phyloP scores from a whole-genome alignment of 2,113 vertebrate species.

The Pogona vitticeps region DNA sequence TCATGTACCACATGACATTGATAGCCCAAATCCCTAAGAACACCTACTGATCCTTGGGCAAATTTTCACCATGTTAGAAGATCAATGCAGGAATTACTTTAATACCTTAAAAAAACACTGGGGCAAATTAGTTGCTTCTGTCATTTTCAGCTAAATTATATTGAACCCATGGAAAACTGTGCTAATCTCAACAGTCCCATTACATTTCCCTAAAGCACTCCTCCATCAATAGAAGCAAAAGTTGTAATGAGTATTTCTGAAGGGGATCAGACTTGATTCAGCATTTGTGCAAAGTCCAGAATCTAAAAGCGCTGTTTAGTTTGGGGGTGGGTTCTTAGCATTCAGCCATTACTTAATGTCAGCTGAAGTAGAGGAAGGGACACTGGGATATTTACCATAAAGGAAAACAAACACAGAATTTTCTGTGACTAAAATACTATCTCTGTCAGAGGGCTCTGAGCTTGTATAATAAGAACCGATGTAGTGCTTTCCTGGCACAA shows the following conservation, averaged over 20 bases:
- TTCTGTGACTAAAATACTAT: slow-evolving; percentile 48
- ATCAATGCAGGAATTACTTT: neutral
- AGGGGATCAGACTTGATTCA: neutral
- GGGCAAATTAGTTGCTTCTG: neutral
- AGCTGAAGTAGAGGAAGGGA: neutral
- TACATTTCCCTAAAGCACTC: neutral
- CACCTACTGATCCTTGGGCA: too few species aligned
- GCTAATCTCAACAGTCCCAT: neutral
- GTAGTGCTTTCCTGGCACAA: slow-evolving; percentile 61
- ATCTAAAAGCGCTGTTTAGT: slow-evolving; percentile 31
- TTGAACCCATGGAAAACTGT: neutral
- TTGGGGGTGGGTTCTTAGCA: slow-evolving; percentile 29
- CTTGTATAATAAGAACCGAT: slow-evolving; percentile 42
- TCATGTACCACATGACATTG: too few species aligned
- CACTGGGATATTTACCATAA: slow-evolving; percentile 40
- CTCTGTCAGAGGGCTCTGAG: slow-evolving; percentile 16
- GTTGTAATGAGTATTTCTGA: neutral
- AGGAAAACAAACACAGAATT: slow-evolving; percentile 50
- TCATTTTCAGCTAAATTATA: neutral
- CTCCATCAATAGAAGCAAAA: neutral
- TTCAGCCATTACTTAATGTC: slow-evolving; percentile 7
- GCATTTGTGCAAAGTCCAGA: neutral
- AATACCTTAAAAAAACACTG: neutral
- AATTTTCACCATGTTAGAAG: neutral
- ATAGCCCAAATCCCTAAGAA: too few species aligned